Evolutionary conservation across 2,888 invertebrate genomes (phyloP).

Genomic region (Lottia scabra): DNA sequence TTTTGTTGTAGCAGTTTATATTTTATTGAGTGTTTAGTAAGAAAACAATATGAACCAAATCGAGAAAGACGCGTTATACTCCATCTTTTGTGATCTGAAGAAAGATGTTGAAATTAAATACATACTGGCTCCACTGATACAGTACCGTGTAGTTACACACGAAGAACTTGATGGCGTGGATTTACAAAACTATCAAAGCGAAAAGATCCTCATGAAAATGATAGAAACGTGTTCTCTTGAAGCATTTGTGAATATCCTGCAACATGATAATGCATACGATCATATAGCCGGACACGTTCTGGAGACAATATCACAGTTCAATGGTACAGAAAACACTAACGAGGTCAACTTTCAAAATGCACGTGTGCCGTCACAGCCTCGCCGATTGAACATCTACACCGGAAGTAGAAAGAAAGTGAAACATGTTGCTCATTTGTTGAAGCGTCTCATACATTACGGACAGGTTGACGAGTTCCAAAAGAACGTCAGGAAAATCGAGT

Average conservation of each 20-base stretch:
- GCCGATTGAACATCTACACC: not conserved
- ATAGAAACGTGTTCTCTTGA: not conserved
- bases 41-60: not conserved
- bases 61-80: not conserved
- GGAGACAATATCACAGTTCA: too few relatives aligned
- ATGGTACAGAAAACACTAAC: not conserved
- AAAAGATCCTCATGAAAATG: not conserved
- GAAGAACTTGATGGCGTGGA: not conserved
- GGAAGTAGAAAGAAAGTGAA: slow-evolving; percentile 1
- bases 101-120: not conserved
- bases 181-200: not conserved
- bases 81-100: not conserved
- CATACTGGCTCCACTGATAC: not conserved
- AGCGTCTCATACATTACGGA: not conserved
- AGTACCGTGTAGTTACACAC: not conserved
- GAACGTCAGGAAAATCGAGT: not conserved
- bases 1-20: too few relatives aligned
- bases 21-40: too few relatives aligned
- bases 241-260: not conserved
- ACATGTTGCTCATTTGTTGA: not conserved
- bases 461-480: not conserved
- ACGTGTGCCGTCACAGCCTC: not conserved
- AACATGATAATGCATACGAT: not conserved
- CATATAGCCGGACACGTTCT: not conserved
- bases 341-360: not conserved